Base-by-base conservation (phyloP, 2,797 vertebrate genomes). In the Labeo calbasu region DNA sequence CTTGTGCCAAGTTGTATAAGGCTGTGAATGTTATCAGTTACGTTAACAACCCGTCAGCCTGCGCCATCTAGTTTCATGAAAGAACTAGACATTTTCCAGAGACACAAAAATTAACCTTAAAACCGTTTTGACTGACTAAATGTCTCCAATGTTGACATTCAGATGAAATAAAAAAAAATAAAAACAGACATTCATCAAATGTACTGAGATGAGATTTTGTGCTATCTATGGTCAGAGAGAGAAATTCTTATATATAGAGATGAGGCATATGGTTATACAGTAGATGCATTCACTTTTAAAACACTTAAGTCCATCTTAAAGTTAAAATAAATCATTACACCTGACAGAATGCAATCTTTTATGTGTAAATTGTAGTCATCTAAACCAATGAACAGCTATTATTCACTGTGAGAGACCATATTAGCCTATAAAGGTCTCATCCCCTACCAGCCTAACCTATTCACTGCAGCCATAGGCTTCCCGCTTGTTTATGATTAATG, bases 401-500 rank as follows among this genome's bases (percentile, higher is more conserved):
- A 46, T 66, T 32, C 61, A 51, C 14, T 43, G 13, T 23, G 10
- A 2, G 3, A 43, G 25, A 69, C 8, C 21, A 43, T 14, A 78
- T 59, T 28, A 25, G 51, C n/a, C 7, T 12, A 15, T 46, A 5
- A 17, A 63, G 57, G 46, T 55, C 66, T 84, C 5, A 10, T 84
- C 68, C 15, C 66, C 7, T 61, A 43, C 36, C 43, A 46, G 36
- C 8, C 53, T 63, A 69, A 12, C 43, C 75, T 19, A 13, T n/a
- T 73, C 23, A 51, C 14, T 77, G 53, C 68, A 73, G 21, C 23
- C 46, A 36, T 15, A 19, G 63, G 50, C 19, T 63, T 79, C 63
- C 57, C 5, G 3, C 43, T 68, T 65, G 68, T 80, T 79, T 55
- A n/a, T 84, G 76, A 87, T 86, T 77, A 80, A 87, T 89, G 84